phyloP scores from a whole-genome alignment of 2,797 vertebrate species.

The Heteromormyrus szaboi region DNA sequence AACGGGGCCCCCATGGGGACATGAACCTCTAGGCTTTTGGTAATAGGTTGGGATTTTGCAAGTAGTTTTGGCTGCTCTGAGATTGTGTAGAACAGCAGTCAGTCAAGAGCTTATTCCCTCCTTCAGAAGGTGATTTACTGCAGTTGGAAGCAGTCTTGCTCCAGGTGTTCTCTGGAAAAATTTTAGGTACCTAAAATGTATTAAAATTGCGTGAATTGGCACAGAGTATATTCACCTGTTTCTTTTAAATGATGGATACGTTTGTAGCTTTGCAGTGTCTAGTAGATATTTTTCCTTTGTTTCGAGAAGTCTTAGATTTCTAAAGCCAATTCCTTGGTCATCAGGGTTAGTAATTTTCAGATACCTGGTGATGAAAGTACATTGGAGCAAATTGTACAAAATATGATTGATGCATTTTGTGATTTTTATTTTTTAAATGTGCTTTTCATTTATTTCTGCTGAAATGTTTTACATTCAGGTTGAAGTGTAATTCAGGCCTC shows the following conservation, averaged over 20 bases:
- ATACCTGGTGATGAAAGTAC: neutral
- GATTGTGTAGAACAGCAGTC: neutral
- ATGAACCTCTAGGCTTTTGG: neutral
- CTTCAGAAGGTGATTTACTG: neutral
- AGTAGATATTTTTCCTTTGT: neutral
- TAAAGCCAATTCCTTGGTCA: neutral
- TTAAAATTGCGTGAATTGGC: neutral
- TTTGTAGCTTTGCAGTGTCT: neutral
- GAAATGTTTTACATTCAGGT: neutral
- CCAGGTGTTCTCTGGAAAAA: neutral
- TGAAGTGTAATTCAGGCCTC: neutral
- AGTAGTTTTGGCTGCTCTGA: neutral
- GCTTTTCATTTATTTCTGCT: neutral
- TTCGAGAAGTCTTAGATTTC: neutral
- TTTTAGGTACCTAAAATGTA: neutral
- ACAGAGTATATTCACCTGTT: neutral
- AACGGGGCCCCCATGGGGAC: neutral
- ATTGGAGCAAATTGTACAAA: neutral
- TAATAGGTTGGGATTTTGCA: neutral
- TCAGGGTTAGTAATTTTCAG: neutral
- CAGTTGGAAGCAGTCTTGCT: neutral
- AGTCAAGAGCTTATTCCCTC: neutral
- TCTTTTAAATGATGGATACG: neutral
- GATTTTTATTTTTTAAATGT: neutral
- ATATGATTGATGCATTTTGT: neutral